Evolutionary conservation across 2,797 vertebrate species (phyloP), one percentile per base, ranked within the genome.

Genomic region (Paramormyrops hopkinsi): DNA sequence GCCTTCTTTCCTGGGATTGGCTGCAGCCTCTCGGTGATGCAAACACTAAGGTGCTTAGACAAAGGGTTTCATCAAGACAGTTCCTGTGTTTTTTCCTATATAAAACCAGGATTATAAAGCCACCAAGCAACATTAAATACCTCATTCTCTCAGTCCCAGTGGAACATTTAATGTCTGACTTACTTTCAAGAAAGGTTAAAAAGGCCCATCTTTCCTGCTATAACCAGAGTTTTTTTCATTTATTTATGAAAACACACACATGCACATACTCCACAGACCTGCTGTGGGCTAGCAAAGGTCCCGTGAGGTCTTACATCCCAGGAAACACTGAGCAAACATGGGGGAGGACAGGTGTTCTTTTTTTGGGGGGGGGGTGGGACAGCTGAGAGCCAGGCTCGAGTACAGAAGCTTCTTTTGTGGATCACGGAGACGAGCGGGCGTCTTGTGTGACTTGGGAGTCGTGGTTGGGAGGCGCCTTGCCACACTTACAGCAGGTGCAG

Each of bases 381-480:
- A 95, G 95, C 94, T 95, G 94, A 90, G 76, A 46, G 37, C 22
- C 88, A 90, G 59, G 89, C 91, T 90, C 92, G 90, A 93, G 54
- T 7, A 44, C 88, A 92, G 89, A 83, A 41, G 46, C 22, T 54
- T 90, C 92, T 91, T 83, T 91, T 93, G 90, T 90, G 62, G 25
- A 8, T 33, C 25, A 89, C 89, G 93, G 87, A 56, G 44, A 44
- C n/a, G 3, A 54, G 92, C 22, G 89, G 91, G 87, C 89, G 92
- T 14, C 65, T 51, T 53, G 50, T 51, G 50, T 53, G 51, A 53
- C 2, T 53, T 14, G 51, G 53, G 53, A 19, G 17, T 19, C 17
- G 17, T 19, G 53, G 90, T 93, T 94, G 94, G 95, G 92, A 91
- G 56, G 56, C n/a, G n/a, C n/a, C 7, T 59, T 59, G 54, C 19